phyloP scores from a whole-genome alignment of 1,140 invertebrate species.

The Apocrypta bakeri region DNA sequence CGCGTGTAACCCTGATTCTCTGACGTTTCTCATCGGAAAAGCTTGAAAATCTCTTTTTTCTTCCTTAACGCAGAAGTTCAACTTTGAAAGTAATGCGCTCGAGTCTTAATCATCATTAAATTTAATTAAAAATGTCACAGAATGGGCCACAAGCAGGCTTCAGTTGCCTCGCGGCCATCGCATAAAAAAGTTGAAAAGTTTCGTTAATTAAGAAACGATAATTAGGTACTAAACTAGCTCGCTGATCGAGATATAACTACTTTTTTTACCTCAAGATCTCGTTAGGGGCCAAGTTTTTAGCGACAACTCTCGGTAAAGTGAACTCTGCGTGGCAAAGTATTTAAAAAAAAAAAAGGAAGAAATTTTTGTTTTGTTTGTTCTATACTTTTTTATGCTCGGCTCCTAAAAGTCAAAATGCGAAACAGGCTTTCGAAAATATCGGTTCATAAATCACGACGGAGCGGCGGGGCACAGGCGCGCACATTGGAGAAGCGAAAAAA shows the following conservation, averaged over 20 bases:
- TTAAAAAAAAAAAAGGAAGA: too few species aligned
- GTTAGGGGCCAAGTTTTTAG: constrained; percentile 21
- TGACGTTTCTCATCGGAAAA: too few species aligned
- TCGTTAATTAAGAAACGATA: constrained; percentile 44
- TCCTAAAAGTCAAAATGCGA: background rate
- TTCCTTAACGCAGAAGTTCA: too few species aligned
- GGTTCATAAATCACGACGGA: constrained; percentile 1
- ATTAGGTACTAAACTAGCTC: constrained; percentile 35
- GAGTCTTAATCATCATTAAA: constrained; percentile 19
- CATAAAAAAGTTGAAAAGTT: constrained; percentile 34
- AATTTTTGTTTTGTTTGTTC: too few species aligned
- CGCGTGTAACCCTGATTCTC: too few species aligned
- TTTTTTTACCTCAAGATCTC: constrained; percentile 20
- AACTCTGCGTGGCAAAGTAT: too few species aligned
- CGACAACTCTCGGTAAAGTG: background rate
- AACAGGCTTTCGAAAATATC: constrained; percentile 1
- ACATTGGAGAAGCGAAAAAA: background rate
- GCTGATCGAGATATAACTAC: constrained; percentile 27
- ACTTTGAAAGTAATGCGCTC: background rate
- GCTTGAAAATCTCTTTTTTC: too few species aligned
- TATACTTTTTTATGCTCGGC: background rate
- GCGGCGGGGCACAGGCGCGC: background rate
- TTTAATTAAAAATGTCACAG: constrained; percentile 15
- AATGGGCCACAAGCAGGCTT: background rate
- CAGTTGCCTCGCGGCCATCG: background rate